Evolutionary conservation across 2,888 invertebrate species (phyloP), one percentile per base, ranked within the genome.

Genomic region (Philhelius pedissequus): DNA sequence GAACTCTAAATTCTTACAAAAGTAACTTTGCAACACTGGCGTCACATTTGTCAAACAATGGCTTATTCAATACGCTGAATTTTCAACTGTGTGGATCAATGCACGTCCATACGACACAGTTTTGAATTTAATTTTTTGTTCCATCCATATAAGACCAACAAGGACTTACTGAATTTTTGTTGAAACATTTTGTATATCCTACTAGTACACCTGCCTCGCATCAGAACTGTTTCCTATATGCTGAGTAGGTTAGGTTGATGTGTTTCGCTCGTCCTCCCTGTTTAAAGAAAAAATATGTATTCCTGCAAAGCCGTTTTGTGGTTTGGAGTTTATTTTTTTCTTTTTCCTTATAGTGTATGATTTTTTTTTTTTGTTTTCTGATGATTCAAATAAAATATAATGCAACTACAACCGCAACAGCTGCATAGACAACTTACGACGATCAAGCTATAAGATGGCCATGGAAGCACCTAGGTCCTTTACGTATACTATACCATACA

Each of bases 101-200:
- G 11, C 15, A 18, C 18, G 1, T 48, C 6, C 6, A 1, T 48
- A 22, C 48, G 6, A 54, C 18, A 11, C 0, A 11, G 20, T 18
- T 18, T 5, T 9, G 3, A 1, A 15, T 18, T 11, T 7, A 2
- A 3, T 11, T 9, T 54, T n/a, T 0, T 6, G 11, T 7, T 27
- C n/a, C n/a, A 15, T 60, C 35, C 32, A 13, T 40, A 27, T 32
- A 54, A 8, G 32, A 56, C 18, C 56, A 56, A 38, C 22, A n/a
- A 38, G 5, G 20, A 25, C 20, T 64, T 56, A 30, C 35, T 73
- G 78, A 38, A 58, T 13, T 66, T 60, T 77, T 73, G 6, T 58
- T 66, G 15, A 38, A 60, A 27, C 13, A 74, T 79, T 74, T 79
- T 79, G 60, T 22, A 79, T 79, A 79, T n/a, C n/a, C n/a, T n/a